A percentile compares a stretch with the other conserved stretches of the same genome.
Conservation (phyloP, 2,888 invertebrate species). For the Andricus curvator region DNA sequence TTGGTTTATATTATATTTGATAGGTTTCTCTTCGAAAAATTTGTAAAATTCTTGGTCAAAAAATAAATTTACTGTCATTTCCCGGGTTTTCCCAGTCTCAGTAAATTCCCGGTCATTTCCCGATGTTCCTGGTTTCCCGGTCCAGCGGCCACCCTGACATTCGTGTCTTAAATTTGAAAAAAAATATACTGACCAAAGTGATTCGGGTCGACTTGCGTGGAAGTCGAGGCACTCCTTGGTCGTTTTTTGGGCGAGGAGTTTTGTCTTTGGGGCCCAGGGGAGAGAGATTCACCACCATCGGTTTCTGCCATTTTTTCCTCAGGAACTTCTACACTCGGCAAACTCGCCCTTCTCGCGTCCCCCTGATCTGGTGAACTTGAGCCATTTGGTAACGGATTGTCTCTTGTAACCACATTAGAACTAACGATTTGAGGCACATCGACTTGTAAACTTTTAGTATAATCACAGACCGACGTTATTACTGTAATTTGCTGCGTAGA, state of each 20-base stretch:
- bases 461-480: conserved; percentile 87
- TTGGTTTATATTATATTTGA: too few relatives aligned
- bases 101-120: too few relatives aligned
- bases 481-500: conserved; percentile 81
- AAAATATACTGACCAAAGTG: conserved; percentile 85
- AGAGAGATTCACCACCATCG: conserved; percentile 74
- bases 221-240: conserved; percentile 89
- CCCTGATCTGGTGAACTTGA: conserved; percentile 61
- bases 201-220: conserved; percentile 91
- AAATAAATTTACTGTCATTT: too few relatives aligned
- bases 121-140: too few relatives aligned
- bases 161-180: not conserved
- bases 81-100: too few relatives aligned
- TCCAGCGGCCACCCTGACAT: too few relatives aligned
- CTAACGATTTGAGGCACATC: conserved; percentile 76
- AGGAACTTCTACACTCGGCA: conserved; percentile 78
- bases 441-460: conserved; percentile 79
- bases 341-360: conserved; percentile 81
- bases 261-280: conserved; percentile 72
- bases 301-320: conserved; percentile 72
- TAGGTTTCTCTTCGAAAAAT: too few relatives aligned
- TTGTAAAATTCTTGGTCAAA: too few relatives aligned
- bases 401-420: conserved; percentile 70
- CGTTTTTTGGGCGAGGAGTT: conserved; percentile 84
- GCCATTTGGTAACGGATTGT: conserved; percentile 67